Conservation (phyloP, 2,888 invertebrate genomes). For the Nephrotoma flavescens region DNA sequence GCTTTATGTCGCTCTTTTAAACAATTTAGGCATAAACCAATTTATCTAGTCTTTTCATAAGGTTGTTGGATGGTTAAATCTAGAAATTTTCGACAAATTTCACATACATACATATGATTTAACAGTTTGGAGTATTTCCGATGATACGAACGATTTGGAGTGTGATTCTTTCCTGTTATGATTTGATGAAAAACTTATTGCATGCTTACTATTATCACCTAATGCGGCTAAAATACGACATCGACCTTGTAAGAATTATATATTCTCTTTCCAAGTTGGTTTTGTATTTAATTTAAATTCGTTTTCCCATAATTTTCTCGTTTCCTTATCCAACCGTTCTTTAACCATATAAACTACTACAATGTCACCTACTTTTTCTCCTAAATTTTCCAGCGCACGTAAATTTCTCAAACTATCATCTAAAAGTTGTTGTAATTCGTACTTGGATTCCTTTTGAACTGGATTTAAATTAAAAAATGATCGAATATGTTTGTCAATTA, state of each 20-base stretch:
- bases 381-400: not conserved
- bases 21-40: not conserved
- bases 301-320: not conserved
- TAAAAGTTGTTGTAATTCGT: not conserved
- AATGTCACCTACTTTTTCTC: not conserved
- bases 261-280: not conserved
- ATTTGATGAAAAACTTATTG: not conserved
- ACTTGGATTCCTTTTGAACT: not conserved
- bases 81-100: no score
- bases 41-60: not conserved
- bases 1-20: not conserved
- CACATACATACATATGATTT: no score
- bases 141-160: no score
- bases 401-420: not conserved
- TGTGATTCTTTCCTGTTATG: not conserved
- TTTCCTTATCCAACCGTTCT: no score
- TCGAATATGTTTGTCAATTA: not conserved
- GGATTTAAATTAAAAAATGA: not conserved
- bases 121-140: no score
- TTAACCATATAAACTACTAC: not conserved
- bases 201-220: not conserved
- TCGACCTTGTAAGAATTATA: not conserved
- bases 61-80: no score
- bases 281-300: not conserved
- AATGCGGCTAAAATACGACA: not conserved